Evolutionary conservation across 35 echinoderm and acorn worm species (phyloP).

Genomic region (Apostichopus parvimensis): DNA sequence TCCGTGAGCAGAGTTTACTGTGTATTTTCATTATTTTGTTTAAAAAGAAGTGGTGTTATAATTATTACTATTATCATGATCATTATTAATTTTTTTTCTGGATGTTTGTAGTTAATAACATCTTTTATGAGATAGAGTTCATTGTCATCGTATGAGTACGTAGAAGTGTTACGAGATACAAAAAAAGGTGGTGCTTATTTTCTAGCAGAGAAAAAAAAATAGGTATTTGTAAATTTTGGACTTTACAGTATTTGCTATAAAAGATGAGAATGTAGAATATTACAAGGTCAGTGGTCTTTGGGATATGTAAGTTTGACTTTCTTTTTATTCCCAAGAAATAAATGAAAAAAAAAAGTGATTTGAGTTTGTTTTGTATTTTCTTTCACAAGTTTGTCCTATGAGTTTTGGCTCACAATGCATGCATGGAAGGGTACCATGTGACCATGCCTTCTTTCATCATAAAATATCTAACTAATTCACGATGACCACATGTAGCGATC

Average conservation of each 20-base stretch:
- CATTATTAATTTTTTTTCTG: slow-evolving; percentile 2
- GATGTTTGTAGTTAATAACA: neutral
- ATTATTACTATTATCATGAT: neutral
- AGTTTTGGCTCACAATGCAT: no score
- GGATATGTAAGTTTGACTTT: slow-evolving; percentile 40
- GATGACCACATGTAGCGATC: no score
- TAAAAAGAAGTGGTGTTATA: neutral
- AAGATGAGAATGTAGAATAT: slow-evolving; percentile 13
- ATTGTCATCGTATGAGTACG: neutral
- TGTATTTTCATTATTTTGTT: neutral
- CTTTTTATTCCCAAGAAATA: slow-evolving; percentile 46
- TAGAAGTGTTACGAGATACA: slow-evolving; percentile 17
- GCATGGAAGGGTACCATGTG: no score
- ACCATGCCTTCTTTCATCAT: no score
- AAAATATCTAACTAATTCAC: no score
- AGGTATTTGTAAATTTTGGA: slow-evolving; percentile 55
- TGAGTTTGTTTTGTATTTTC: neutral
- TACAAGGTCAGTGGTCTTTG: slow-evolving; percentile 43
- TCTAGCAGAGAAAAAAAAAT: slow-evolving; percentile 40
- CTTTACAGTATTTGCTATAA: slow-evolving; percentile 47
- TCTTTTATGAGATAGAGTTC: neutral
- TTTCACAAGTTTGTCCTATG: neutral
- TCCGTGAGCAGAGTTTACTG: neutral
- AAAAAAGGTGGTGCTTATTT: slow-evolving; percentile 41
- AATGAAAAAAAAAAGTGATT: slow-evolving; percentile 1